Evolutionary conservation across 2,888 invertebrate genomes (phyloP).

Genomic region (Synanthedon vespiformis): DNA sequence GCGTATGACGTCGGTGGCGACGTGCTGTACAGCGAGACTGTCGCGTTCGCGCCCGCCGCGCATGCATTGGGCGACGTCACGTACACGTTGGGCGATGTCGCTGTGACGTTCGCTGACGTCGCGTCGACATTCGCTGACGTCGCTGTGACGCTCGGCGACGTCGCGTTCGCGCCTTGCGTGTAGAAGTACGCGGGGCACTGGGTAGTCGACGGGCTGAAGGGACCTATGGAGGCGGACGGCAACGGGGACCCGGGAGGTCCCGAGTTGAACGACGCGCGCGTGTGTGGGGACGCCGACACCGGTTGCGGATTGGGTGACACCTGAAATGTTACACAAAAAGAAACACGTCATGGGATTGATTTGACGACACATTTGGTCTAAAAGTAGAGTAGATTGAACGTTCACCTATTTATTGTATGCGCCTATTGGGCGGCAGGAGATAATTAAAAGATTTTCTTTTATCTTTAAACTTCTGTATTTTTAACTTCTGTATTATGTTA

Average conservation of each 20-base stretch:
- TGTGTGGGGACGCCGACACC: slow-evolving; percentile 40
- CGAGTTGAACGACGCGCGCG: slow-evolving; percentile 32
- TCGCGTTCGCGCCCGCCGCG: background rate
- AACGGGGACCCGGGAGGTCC: slow-evolving; percentile 21
- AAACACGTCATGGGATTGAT: background rate
- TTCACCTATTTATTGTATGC: no score
- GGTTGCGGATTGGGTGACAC: slow-evolving; percentile 50
- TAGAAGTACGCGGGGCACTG: background rate
- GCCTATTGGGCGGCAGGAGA: no score
- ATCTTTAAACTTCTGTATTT: no score
- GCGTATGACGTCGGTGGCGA: background rate
- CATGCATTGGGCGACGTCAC: background rate
- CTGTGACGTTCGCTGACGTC: background rate
- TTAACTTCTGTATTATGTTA: no score
- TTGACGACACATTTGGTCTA: no score
- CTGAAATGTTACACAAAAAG: slow-evolving; percentile 17
- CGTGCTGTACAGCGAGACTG: background rate
- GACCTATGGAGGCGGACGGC: slow-evolving; percentile 3
- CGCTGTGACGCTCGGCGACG: background rate
- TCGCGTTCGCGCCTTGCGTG: background rate
- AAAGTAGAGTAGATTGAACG: no score
- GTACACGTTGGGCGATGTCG: background rate
- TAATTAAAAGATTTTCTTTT: no score
- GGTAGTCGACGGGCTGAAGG: background rate
- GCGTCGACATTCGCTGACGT: background rate